Conservation (phyloP, 2,113 vertebrate genomes). For the Campylomormyrus tamandua region DNA sequence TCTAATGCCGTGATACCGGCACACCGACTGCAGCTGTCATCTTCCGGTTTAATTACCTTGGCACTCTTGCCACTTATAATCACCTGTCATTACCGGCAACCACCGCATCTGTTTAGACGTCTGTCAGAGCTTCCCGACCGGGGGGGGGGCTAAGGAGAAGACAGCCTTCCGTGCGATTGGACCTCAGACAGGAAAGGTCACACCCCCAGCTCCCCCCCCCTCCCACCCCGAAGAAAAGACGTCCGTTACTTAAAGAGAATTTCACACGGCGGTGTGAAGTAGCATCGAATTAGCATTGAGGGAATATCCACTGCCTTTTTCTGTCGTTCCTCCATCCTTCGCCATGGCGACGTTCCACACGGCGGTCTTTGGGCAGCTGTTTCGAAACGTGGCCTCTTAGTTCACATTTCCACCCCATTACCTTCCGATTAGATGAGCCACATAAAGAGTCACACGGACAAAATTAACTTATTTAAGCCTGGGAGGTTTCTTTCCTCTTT, state of each 20-base stretch:
- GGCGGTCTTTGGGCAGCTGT: not conserved
- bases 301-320: not conserved
- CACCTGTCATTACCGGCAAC: slow-evolving; percentile 92
- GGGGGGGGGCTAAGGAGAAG: slow-evolving; percentile 37
- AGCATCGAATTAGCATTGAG: not conserved
- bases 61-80: slow-evolving; percentile 88
- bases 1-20: slow-evolving; percentile 75
- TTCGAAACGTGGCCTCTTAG: not conserved
- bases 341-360: not conserved
- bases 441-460: not conserved
- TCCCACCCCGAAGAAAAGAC: not conserved
- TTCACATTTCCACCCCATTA: slow-evolving; percentile 6
- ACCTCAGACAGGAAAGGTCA: slow-evolving; percentile 38
- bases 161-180: slow-evolving; percentile 41
- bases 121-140: slow-evolving; percentile 74
- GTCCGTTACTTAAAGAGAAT: slow-evolving; percentile 12
- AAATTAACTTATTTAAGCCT: slow-evolving; percentile 9
- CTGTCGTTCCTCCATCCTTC: not conserved
- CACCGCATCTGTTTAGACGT: slow-evolving; percentile 86
- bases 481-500: not conserved
- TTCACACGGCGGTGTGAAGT: not conserved
- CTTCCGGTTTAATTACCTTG: slow-evolving; percentile 90
- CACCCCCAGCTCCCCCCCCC: not conserved
- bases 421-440: not conserved
- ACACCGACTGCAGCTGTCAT: slow-evolving; percentile 93